phyloP scores from a whole-genome alignment of 2,888 invertebrate species.

The Dorcus parallelipipedus region DNA sequence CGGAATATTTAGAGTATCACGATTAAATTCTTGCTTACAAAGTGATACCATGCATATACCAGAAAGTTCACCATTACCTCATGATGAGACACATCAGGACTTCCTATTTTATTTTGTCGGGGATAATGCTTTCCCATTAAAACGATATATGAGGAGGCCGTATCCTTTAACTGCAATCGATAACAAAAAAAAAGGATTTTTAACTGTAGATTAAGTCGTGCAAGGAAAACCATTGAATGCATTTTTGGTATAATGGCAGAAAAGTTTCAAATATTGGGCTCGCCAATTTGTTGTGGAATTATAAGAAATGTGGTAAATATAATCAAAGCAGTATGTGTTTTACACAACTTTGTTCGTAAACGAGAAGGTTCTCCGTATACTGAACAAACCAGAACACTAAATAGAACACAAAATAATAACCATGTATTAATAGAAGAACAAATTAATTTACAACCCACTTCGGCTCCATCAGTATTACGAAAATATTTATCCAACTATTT shows the following conservation, averaged over 20 bases:
- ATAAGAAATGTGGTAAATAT: not conserved
- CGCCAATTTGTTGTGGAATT: conserved; percentile 9
- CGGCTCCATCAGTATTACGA: not conserved
- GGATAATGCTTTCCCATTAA: conserved; percentile 11
- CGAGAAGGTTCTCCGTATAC: not conserved
- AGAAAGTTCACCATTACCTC: not conserved
- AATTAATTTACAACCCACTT: not conserved
- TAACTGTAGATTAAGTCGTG: conserved; percentile 5
- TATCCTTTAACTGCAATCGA: not conserved
- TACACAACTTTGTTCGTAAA: conserved; percentile 6
- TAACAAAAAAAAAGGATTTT: conserved; percentile 4
- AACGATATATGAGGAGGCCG: conserved; percentile 5
- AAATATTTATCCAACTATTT: conserved; percentile 1
- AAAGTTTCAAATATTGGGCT: conserved; percentile 15
- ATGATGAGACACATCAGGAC: not conserved
- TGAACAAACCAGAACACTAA: not conserved
- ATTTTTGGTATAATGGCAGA: conserved; percentile 18
- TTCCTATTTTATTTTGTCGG: conserved; percentile 12
- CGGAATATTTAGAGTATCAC: conserved; percentile 29
- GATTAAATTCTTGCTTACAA: conserved; percentile 22
- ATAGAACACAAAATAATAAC: not conserved
- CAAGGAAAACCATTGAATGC: conserved; percentile 18
- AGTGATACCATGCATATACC: conserved; percentile 10
- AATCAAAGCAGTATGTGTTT: conserved; percentile 10
- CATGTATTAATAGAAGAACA: not conserved